Percentiles rank a stretch among this genome's conserved stretches.
phyloP scores from a whole-genome alignment of 1,140 invertebrate species.

The Helicoverpa armigera region DNA sequence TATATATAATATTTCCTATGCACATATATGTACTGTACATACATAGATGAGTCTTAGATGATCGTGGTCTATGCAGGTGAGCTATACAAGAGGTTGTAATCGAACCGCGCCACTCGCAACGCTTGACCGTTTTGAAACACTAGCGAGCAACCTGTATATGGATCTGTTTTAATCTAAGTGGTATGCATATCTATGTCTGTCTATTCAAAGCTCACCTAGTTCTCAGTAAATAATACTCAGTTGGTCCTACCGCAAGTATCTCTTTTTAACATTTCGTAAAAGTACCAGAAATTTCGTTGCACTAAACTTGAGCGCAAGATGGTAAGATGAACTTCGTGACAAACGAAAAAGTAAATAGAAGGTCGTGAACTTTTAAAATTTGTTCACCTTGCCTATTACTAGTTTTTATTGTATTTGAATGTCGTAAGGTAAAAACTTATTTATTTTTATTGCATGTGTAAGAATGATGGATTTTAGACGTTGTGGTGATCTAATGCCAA shows the following conservation, averaged over 20 bases:
- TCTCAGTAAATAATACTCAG: constrained; percentile 51
- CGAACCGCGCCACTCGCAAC: constrained; percentile 48
- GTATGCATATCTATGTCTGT: constrained; percentile 21
- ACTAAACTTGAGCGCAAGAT: neutral
- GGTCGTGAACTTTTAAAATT: constrained; percentile 73
- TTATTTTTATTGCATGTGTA: neutral
- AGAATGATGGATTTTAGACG: constrained; percentile 2
- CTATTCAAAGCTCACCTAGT: constrained; percentile 58
- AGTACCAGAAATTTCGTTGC: constrained; percentile 10
- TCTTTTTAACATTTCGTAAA: constrained; percentile 21
- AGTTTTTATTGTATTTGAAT: constrained; percentile 48
- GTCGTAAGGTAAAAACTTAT: constrained; percentile 32
- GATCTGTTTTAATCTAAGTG: constrained; percentile 40
- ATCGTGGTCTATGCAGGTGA: too few species aligned
- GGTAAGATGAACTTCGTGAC: constrained; percentile 58
- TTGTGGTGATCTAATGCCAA: neutral
- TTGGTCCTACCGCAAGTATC: neutral
- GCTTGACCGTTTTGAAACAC: constrained; percentile 68
- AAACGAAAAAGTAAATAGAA: constrained; percentile 53
- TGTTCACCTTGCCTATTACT: constrained; percentile 63
- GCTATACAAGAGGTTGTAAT: neutral
- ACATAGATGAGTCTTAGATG: too few species aligned
- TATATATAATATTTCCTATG: too few species aligned
- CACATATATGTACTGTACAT: too few species aligned
- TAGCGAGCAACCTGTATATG: constrained; percentile 26